Conservation (phyloP, 2,113 vertebrate genomes). For the Spheniscus mendiculus region DNA sequence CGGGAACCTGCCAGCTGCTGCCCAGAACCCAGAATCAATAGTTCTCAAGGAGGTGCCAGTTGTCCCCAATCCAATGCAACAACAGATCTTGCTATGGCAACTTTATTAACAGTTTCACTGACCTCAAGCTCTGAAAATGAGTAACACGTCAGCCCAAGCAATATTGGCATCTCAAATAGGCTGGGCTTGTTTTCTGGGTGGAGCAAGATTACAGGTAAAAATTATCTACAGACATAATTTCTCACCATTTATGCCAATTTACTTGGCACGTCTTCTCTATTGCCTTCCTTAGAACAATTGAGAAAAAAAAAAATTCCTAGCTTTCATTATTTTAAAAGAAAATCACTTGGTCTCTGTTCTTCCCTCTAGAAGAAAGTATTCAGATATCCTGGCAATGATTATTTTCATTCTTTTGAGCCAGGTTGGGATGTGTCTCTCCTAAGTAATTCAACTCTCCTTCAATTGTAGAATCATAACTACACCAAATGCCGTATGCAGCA, state of each 20-base stretch:
- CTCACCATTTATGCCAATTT: background rate
- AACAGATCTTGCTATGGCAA: background rate
- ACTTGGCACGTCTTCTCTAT: background rate
- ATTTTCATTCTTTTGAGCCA: background rate
- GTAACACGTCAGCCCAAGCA: rapidly evolving
- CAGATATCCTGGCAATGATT: background rate
- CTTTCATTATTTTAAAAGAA: background rate
- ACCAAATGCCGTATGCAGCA: background rate
- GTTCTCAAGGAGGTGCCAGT: background rate
- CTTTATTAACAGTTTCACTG: background rate
- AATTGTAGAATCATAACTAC: background rate
- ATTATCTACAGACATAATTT: background rate
- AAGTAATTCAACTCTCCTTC: background rate
- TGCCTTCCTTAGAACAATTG: background rate
- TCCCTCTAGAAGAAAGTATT: background rate
- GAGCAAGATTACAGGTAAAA: background rate
- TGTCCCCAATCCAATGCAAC: rapidly evolving
- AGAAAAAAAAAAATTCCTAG: background rate
- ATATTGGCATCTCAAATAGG: background rate
- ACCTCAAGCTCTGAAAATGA: background rate
- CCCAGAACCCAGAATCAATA: background rate
- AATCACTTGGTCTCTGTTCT: background rate
- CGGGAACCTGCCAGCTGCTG: background rate
- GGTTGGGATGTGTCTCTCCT: background rate
- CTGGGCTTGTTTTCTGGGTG: background rate